Evolutionary conservation across 2,113 vertebrate species (phyloP).

Genomic region (Turnix velox): DNA sequence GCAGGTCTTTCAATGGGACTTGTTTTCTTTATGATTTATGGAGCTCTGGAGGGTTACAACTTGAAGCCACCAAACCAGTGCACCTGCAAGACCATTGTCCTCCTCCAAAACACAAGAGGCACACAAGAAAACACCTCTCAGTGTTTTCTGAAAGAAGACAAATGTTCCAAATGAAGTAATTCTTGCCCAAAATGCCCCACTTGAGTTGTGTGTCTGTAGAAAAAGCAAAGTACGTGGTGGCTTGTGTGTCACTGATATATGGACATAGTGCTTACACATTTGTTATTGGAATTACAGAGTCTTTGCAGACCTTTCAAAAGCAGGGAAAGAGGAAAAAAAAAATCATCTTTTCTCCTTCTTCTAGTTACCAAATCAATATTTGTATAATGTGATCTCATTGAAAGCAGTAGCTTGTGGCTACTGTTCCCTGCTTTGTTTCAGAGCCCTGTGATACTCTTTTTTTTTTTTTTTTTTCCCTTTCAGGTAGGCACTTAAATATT

Average conservation of each 20-base stretch:
- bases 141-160: not conserved
- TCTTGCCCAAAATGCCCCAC: not conserved
- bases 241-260: not conserved
- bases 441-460: no score
- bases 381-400: not conserved
- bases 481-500: constrained; percentile 14
- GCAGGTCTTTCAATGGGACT: not conserved
- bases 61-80: not conserved
- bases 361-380: not conserved
- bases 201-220: not conserved
- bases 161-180: fast-evolving
- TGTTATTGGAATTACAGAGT: not conserved
- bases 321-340: no score
- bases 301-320: not conserved
- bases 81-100: not conserved
- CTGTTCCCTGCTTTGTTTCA: not conserved
- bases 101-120: fast-evolving
- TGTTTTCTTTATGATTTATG: not conserved
- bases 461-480: no score
- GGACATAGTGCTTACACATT: not conserved
- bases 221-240: fast-evolving
- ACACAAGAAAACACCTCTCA: fast-evolving
- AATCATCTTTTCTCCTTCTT: not conserved
- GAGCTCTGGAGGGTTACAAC: not conserved
- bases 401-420: not conserved